Conservation (phyloP, 1,140 invertebrate species). For the Chlorops oryzae region DNA sequence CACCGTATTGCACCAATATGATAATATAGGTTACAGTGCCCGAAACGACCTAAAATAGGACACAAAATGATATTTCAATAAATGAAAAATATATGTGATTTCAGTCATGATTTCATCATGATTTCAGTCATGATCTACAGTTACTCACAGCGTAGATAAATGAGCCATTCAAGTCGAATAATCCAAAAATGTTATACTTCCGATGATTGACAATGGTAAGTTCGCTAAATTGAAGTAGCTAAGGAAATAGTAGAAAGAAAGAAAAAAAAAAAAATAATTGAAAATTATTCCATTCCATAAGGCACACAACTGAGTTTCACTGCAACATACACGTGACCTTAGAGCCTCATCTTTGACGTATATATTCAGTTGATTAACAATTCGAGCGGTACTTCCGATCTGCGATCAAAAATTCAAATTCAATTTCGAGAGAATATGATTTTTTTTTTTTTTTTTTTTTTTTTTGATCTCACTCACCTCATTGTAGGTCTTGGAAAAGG, state of each 20-base stretch:
- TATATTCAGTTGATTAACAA: slow-evolving; percentile 16
- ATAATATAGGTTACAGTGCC: slow-evolving; percentile 24
- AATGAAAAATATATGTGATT: background rate
- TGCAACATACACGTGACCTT: slow-evolving; percentile 13
- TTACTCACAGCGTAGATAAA: slow-evolving; percentile 23
- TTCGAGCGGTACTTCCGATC: slow-evolving; percentile 7
- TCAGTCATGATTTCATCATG: background rate
- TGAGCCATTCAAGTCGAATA: slow-evolving; percentile 16
- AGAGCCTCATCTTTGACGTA: slow-evolving; percentile 10
- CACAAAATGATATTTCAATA: background rate
- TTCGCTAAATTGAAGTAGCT: slow-evolving; percentile 8
- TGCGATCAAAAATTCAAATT: slow-evolving; percentile 2
- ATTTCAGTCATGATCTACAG: background rate
- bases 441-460: too few relatives aligned
- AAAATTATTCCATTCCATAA: too few relatives aligned
- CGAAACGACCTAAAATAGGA: slow-evolving; percentile 13
- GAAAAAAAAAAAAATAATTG: background rate
- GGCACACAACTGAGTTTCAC: too few relatives aligned
- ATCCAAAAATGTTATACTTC: slow-evolving; percentile 19
- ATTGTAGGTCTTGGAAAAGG: slow-evolving; percentile 12
- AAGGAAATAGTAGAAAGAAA: background rate
- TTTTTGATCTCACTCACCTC: slow-evolving; percentile 13
- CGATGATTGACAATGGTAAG: slow-evolving; percentile 10
- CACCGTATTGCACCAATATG: slow-evolving; percentile 21
- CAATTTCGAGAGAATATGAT: background rate